Percentiles rank a stretch among this genome's conserved stretches.
phyloP scores from a whole-genome alignment of 2,888 invertebrate species.

The Pristionchus exspectatus region DNA sequence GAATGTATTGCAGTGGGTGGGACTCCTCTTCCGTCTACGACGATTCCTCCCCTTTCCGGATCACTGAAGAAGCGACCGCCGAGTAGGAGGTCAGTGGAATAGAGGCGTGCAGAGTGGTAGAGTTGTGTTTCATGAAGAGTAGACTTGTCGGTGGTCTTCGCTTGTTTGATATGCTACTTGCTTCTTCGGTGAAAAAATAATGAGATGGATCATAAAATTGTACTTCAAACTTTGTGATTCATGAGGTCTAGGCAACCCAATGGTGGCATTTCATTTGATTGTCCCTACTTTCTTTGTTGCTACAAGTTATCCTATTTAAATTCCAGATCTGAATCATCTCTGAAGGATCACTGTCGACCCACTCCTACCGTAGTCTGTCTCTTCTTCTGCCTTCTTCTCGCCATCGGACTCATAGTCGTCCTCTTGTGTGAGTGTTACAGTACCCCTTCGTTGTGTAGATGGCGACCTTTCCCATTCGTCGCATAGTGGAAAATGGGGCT shows the following conservation, averaged over 20 bases:
- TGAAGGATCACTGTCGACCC: background rate
- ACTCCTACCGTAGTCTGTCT: constrained; percentile 55
- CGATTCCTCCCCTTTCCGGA: constrained; percentile 51
- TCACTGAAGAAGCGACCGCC: constrained; percentile 52
- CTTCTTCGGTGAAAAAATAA: background rate
- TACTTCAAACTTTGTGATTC: no score
- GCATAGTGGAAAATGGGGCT: background rate
- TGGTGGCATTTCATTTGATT: no score
- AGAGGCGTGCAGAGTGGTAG: background rate
- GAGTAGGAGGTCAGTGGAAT: background rate
- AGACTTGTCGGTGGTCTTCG: background rate
- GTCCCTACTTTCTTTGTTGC: no score
- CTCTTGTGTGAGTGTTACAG: constrained; percentile 63
- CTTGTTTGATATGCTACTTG: background rate
- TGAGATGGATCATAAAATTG: background rate
- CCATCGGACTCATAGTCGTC: constrained; percentile 62
- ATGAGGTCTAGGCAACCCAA: no score
- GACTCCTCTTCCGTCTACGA: constrained; percentile 53
- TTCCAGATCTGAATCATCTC: constrained; percentile 45
- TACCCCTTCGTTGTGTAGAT: background rate
- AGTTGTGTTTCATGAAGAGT: background rate
- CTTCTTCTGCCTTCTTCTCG: constrained; percentile 58
- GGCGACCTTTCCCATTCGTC: background rate
- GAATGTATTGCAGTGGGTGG: background rate
- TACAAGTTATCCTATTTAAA: background rate